A percentile compares a stretch with the other conserved stretches of the same genome.
These are phyloP conservation scores for Xyliphius kryptos DNA, from an alignment of 2,113 vertebrate genomes.

Conservation along the genomic window DNA sequence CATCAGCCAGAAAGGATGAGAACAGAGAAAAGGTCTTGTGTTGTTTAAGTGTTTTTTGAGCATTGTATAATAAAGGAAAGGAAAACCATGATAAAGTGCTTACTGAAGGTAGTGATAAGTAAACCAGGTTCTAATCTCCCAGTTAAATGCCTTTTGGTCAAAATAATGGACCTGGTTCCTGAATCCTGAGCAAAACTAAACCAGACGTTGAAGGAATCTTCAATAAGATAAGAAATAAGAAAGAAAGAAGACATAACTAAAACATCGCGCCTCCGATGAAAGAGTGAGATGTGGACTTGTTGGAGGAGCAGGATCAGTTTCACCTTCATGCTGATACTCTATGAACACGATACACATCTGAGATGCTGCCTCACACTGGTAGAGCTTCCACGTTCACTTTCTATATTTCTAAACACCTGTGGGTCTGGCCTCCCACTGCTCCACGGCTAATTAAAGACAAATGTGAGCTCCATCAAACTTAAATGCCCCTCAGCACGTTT, in stretches of 20 bases:
- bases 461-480: constrained; percentile 29
- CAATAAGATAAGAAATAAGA: constrained; percentile 26
- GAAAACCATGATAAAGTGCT: too few relatives aligned
- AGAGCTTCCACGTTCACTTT: constrained; percentile 16
- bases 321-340: constrained; percentile 14
- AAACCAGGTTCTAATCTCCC: too few relatives aligned
- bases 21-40: too few relatives aligned
- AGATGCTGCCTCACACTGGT: constrained; percentile 3
- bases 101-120: too few relatives aligned
- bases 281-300: too few relatives aligned
- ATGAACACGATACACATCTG: constrained; percentile 35
- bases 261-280: constrained; percentile 30
- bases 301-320: too few relatives aligned
- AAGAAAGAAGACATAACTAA: constrained; percentile 27
- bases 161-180: not conserved
- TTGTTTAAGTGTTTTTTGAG: too few relatives aligned
- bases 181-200: constrained; percentile 2
- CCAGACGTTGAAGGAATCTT: constrained; percentile 14
- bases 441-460: constrained; percentile 32
- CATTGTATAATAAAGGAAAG: too few relatives aligned
- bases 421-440: constrained; percentile 1
- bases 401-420: constrained; percentile 35
- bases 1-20: too few relatives aligned
- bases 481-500: not conserved
- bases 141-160: too few relatives aligned